Conservation (phyloP, 2,888 invertebrate genomes). For the Apeira syringaria region DNA sequence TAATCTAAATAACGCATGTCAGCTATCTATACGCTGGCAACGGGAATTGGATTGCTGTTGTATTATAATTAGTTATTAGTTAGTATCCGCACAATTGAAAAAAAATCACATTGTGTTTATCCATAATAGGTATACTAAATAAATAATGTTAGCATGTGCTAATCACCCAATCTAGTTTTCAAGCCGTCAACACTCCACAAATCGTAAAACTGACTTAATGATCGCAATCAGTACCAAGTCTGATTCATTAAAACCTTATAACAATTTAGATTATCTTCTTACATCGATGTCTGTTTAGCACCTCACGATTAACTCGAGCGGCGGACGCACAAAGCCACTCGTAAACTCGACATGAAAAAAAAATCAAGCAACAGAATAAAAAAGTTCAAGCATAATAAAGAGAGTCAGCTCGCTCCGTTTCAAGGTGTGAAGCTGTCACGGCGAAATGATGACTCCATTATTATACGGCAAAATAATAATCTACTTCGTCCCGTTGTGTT, state of each 20-base stretch:
- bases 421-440: constrained; percentile 82
- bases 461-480: constrained; percentile 76
- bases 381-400: constrained; percentile 61
- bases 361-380: constrained; percentile 40
- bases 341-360: constrained; percentile 65
- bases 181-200: constrained; percentile 37
- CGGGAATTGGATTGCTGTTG: no score
- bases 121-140: no score
- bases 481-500: constrained; percentile 55
- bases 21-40: no score
- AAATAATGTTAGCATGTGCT: no score
- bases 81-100: no score
- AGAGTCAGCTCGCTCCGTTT: constrained; percentile 71
- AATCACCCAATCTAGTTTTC: constrained; percentile 12
- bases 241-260: constrained; percentile 56
- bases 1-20: no score
- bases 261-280: constrained; percentile 61
- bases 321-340: constrained; percentile 61
- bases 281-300: constrained; percentile 66
- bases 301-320: constrained; percentile 55
- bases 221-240: constrained; percentile 66
- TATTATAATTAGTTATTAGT: no score
- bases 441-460: constrained; percentile 80
- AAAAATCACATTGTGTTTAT: no score
- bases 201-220: constrained; percentile 37